Base-by-base conservation (phyloP, 2,113 vertebrate species). In the Sterna hirundo region DNA sequence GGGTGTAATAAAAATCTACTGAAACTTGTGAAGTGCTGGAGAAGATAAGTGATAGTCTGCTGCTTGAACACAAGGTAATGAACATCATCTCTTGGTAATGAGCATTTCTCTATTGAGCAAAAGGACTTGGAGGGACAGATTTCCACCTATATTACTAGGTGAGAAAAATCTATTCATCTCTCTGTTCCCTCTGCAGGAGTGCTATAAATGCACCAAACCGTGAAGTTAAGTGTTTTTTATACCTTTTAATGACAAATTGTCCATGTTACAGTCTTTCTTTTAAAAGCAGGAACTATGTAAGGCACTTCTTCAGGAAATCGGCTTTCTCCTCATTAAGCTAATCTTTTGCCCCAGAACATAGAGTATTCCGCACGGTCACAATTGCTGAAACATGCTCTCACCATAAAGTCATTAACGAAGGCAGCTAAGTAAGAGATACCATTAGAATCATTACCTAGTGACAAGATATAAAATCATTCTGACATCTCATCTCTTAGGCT, bases 381-480 rank as follows among this genome's bases (percentile, higher is more conserved):
- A 65, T 64, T 44, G 15, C 86, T 94, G 92, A 93, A 95, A 91
- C 40, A 72, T 57, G 61, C 82, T 95, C 60, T 94, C 65, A 79
- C 76, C 72, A 42, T 84, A 52, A 93, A 87, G 81, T 74, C 60
- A 23, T 82, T 96, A 93, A 71, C 1, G 3, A 88, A 88, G 68
- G 83, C 89, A 93, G 42, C 71, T 92, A 88, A 96, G 57, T 95
- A 79, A 74, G 71, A 93, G 83, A 83, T 77, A 74, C 62, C 81
- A 82, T 94, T 94, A 95, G 61, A 91, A 83, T 93, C 58, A 76
- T 93, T 94, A 92, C 83, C 60, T 86, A 78, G 51, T 90, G 93
- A 94, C 82, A 95, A 74, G 92, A 74, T 77, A 90, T 1, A 92
- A 93, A 96, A 94, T 93, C 78, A 86, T 92, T 86, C 90, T 94